Conservation (phyloP, 2,797 vertebrate species). For the Galaxias olidus region DNA sequence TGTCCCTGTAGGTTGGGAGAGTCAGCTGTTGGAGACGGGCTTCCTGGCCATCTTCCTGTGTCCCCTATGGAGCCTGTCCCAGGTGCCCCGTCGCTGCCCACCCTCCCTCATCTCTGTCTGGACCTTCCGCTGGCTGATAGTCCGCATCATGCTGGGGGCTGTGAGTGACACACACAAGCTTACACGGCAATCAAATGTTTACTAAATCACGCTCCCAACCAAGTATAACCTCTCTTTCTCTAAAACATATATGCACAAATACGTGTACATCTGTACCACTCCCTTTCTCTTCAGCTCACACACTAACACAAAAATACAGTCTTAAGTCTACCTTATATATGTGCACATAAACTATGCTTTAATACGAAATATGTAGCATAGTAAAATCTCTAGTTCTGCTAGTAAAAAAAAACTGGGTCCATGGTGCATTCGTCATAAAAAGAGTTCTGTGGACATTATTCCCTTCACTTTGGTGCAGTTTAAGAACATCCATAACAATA, state of each 20-base stretch:
- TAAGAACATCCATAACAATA: not conserved
- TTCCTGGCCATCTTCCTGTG: constrained; percentile 93
- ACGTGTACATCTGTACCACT: no score
- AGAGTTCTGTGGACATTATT: no score
- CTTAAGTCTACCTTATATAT: no score
- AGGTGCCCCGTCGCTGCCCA: constrained; percentile 75
- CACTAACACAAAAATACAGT: not conserved
- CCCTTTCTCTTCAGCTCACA: no score
- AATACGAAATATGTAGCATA: no score
- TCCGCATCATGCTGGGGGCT: constrained; percentile 96
- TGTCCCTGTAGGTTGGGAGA: constrained; percentile 88
- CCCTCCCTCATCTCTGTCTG: constrained; percentile 85
- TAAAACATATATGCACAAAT: no score
- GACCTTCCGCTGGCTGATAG: constrained; percentile 95
- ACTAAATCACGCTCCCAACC: not conserved
- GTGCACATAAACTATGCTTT: no score
- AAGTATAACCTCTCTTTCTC: no score
- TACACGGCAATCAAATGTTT: not conserved
- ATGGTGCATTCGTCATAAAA: no score
- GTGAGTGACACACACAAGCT: constrained; percentile 74
- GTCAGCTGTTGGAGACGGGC: constrained; percentile 92
- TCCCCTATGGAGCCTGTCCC: constrained; percentile 85
- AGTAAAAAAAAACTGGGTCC: no score
- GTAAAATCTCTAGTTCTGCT: no score
- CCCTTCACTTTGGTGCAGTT: no score